Evolutionary conservation across 2,113 vertebrate genomes (phyloP), one percentile per base, ranked within the genome.

Genomic region (Galbula dea): DNA sequence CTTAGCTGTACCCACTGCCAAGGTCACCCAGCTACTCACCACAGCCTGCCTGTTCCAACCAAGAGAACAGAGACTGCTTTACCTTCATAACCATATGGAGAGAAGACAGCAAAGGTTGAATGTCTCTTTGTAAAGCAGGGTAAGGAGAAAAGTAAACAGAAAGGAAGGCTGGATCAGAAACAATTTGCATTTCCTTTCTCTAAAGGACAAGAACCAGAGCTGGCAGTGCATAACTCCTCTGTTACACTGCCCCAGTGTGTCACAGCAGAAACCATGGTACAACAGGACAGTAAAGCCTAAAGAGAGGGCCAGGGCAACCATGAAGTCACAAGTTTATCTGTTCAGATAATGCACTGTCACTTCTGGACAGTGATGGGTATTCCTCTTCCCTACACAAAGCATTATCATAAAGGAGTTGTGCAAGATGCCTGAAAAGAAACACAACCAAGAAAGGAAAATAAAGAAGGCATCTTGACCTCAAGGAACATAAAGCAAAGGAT

Each of bases 51-150:
- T 62, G 1, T 63, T 72, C 39, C 83, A 68, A 45, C 24, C 29
- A 43, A 39, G 4, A 0, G 32, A 63, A 59, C 20, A 51, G n/a
- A 65, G 77, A 63, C 14, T 43, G 15, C 2, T 0, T 30, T 27
- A 62, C 80, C 43, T 68, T 68, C 46, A 26, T 11, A 45, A 58
- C 2, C 0, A 48, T 10, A 68, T 0, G 0, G 69, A 73, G 12
- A 77, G n/a, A 76, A 45, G 18, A 46, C 24, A 65, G 41, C 4
- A 7, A 75, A 73, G 6, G 48, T 6, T 79, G 36, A 16, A 72
- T 1, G 0, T 41, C 30, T 30, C 54, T 69, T 58, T 74, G 71
- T 54, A 83, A 51, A 76, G 77, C 19, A 79, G n/a, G 27, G 57
- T 27, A 78, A 49, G 61, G 84, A 88, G 36, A 73, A 90, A 79